Evolutionary conservation across 1,140 invertebrate species (phyloP).

Genomic region (Drosophila pallidifrons): DNA sequence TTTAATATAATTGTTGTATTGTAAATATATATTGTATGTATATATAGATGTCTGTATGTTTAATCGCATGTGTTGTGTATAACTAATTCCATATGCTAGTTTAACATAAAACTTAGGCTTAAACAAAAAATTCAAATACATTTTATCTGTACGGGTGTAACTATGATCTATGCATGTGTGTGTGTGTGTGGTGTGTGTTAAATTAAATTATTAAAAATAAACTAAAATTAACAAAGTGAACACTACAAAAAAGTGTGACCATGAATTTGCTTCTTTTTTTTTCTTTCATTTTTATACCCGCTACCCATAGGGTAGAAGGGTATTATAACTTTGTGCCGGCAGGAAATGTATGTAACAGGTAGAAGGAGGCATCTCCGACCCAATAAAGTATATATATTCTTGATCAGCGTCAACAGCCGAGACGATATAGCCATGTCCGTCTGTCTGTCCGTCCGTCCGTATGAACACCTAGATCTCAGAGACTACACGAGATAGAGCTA

Average conservation of each 20-base stretch:
- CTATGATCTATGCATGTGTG: constrained; percentile 9
- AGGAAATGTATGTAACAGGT: too few relatives aligned
- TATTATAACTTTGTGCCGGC: too few relatives aligned
- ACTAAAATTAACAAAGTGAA: constrained; percentile 34
- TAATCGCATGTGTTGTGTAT: constrained; percentile 35
- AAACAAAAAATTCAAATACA: constrained; percentile 48
- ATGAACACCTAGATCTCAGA: too few relatives aligned
- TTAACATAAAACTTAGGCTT: constrained; percentile 35
- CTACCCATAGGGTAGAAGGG: too few relatives aligned
- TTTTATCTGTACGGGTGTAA: constrained; percentile 15
- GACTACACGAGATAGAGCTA: too few relatives aligned
- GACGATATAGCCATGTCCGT: too few relatives aligned
- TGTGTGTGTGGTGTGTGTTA: constrained; percentile 16
- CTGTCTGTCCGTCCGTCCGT: too few relatives aligned
- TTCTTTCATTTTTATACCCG: background rate
- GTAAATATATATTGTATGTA: constrained; percentile 26
- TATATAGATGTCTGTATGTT: constrained; percentile 14
- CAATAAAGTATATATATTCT: too few relatives aligned
- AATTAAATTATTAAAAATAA: constrained; percentile 47
- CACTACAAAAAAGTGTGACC: constrained; percentile 22
- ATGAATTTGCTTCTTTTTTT: constrained; percentile 6
- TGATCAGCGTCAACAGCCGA: too few relatives aligned
- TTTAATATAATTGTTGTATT: constrained; percentile 35
- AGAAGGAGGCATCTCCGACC: too few relatives aligned
- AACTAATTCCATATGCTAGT: constrained; percentile 44